Base-by-base conservation (phyloP, 1,140 invertebrate genomes). In the Dreissena polymorpha region DNA sequence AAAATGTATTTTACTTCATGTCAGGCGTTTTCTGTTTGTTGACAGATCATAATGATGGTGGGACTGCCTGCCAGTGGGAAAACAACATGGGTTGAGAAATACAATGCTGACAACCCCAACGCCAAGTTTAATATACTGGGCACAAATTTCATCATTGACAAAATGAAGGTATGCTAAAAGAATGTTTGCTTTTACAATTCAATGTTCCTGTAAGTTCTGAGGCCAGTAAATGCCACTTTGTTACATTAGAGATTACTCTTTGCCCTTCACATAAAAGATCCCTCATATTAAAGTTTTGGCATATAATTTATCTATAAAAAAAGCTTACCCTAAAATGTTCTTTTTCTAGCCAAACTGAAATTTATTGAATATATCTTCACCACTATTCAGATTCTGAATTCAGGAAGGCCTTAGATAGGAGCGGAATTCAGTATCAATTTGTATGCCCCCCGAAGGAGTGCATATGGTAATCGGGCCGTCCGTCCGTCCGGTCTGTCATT, bases 11-110 rank as follows among this genome's bases (percentile, higher is more conserved):
- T n/a, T n/a, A n/a, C n/a, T n/a, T n/a, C n/a, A n/a, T n/a, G n/a
- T n/a, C n/a, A n/a, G n/a, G n/a, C n/a, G n/a, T 21, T 7, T 25
- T n/a, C 13, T 80, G 18, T 39, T 63, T 76, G 53, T 85, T 88
- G 39, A 39, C 90, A 96, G 96, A 95, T 98, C 74, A 96, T 98
- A 84, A 95, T 99, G 94, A 96, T 98, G 95, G 96, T 97, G 88
- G 98, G 98, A 53, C 93, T 99, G 87, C 97, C 98, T 18, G 96
- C 96, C 67, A 93, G 95, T 49, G 98, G 98, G 39, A 99, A 99
- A 94, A 97, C 97, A 0, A 94, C 95, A 85, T 99, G 97, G 97
- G 96, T 96, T 10, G 94, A 93, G 23, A 95, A 97, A 83, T 95
- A 96, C 88, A 92, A 94, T 10, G 90, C 93, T 8, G 94, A 95